Conservation (phyloP, 1,140 invertebrate species). For the Neotoxoptera formosana region DNA sequence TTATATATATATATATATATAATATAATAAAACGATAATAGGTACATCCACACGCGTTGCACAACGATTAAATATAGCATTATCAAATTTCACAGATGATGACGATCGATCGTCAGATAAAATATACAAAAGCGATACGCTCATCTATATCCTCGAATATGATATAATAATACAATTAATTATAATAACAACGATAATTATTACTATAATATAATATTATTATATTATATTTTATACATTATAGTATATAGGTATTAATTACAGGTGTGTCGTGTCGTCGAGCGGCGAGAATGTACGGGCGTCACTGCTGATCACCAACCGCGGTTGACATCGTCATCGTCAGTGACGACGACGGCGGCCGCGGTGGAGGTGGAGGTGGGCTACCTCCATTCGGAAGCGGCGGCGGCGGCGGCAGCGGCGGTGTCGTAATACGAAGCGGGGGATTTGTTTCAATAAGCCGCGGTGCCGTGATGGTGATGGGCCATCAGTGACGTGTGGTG, state of each 20-base stretch:
- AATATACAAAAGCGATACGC: background rate
- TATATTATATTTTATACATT: background rate
- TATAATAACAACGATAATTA: too few species aligned
- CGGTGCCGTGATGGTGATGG: constrained; percentile 60
- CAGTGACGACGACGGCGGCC: background rate
- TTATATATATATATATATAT: too few species aligned
- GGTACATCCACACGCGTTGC: background rate
- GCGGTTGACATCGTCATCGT: background rate
- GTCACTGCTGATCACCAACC: background rate
- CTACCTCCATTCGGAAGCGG: constrained; percentile 44
- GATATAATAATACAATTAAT: background rate
- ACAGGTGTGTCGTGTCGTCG: background rate
- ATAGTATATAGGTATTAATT: background rate
- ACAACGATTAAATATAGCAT: background rate
- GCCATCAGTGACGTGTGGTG: constrained; percentile 53
- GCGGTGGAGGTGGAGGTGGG: background rate
- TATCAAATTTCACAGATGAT: background rate
- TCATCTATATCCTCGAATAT: background rate
- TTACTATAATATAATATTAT: background rate
- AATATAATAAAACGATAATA: background rate
- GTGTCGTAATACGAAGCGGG: constrained; percentile 59
- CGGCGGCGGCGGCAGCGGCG: background rate
- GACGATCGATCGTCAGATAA: background rate
- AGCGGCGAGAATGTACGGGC: background rate
- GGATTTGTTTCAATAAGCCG: constrained; percentile 61